phyloP scores from a whole-genome alignment of 1,140 invertebrate species.

The Tigriopus japonicus region DNA sequence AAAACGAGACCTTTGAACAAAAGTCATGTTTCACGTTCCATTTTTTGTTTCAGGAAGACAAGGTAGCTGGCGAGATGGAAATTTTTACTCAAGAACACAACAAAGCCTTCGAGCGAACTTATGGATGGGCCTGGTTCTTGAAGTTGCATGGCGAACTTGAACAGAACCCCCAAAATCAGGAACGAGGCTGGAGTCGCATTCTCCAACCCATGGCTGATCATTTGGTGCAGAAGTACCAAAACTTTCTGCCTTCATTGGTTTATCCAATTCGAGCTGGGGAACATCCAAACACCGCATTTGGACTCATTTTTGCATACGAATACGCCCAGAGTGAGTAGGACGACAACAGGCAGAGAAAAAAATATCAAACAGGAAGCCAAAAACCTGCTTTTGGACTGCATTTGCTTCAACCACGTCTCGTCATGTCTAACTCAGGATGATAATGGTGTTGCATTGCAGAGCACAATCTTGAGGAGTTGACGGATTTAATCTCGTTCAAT shows the following conservation, averaged over 20 bases:
- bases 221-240: not conserved
- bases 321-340: not conserved
- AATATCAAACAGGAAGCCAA: no score
- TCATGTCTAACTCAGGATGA: no score
- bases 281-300: conserved; percentile 9
- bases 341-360: no score
- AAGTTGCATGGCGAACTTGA: conserved; percentile 3
- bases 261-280: conserved; percentile 10
- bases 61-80: conserved; percentile 2
- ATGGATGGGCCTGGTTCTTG: conserved; percentile 8
- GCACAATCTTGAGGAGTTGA: not conserved
- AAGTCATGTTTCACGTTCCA: no score
- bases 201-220: not conserved
- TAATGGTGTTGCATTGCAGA: not conserved
- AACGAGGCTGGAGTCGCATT: not conserved
- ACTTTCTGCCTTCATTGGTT: not conserved
- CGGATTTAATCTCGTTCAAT: not conserved
- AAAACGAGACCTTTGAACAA: no score
- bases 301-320: not conserved
- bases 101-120: conserved; percentile 6
- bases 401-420: no score
- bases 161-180: not conserved
- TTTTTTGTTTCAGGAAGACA: not conserved
- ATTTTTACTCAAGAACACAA: not conserved
- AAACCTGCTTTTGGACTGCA: no score